Evolutionary conservation across 2,888 invertebrate genomes (phyloP), one percentile per base, ranked within the genome.

Genomic region (Heteromyza rotundicornis): DNA sequence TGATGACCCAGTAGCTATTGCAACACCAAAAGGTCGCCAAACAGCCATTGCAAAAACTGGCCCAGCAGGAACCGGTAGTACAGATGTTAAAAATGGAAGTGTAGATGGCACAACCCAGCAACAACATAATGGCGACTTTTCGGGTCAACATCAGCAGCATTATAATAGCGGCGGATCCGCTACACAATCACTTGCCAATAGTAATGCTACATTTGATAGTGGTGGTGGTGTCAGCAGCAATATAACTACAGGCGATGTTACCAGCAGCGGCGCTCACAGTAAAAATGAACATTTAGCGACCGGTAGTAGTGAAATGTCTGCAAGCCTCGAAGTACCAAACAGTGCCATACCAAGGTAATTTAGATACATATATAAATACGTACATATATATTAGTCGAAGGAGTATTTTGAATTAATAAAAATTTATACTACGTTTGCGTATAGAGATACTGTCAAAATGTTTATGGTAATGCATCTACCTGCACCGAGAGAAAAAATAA

Each of bases 1-100:
- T 73, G 95, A 95, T 84, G 95, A 95, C 84, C 92, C 90, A 86
- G 86, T 87, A 84, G 76, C 86, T 71, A 75, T 80, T 71, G 77
- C 81, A 64, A 69, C 78, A 68, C 73, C 79, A 71, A 72, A 79
- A 74, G 74, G 76, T 77, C 74, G 78, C 76, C 24, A 57, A 16
- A 35, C 62, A 55, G 8, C 17, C 8, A 14, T 17, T 10, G 44
- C 32, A 16, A 65, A 50, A 3, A 52, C 50, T 17, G 68, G 57
- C 20, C 24, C 56, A 23, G 54, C 66, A 22, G 22, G 32, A 53
- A 22, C 50, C 23, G 10, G 54, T 19, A 60, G 40, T 2, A 10
- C 62, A 2, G 49, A 52, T 47, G n/a, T n/a, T n/a, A n/a, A n/a
- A n/a, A n/a, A n/a, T n/a, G 27, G 27, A 27, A 7, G 62, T 19